Conservation (phyloP, 2,797 vertebrate species). For the Cyclopterus lumpus region DNA sequence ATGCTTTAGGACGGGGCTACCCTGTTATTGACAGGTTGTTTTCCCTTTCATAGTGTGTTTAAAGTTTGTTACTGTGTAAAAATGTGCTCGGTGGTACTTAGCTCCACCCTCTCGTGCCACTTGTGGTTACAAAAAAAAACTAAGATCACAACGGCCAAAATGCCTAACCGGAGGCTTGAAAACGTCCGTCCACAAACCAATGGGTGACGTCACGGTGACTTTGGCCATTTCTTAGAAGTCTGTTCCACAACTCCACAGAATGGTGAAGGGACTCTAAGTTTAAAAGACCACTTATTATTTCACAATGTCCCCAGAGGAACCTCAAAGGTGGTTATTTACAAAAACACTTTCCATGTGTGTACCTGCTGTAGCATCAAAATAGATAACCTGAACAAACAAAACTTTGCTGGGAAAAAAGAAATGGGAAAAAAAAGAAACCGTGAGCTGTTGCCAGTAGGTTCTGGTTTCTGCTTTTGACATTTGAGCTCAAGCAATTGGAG, state of each 20-base stretch:
- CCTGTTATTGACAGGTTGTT: not conserved
- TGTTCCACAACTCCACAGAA: not conserved
- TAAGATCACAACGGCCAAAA: not conserved
- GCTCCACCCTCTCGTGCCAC: not conserved
- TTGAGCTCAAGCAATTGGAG: constrained; percentile 5
- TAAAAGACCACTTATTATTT: not conserved
- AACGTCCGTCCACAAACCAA: not conserved
- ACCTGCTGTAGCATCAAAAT: constrained; percentile 1
- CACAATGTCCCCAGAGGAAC: constrained; percentile 16
- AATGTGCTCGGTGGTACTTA: not conserved
- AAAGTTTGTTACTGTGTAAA: not conserved
- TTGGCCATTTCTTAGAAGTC: not conserved
- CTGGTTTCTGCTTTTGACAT: constrained; percentile 15
- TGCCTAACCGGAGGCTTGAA: not conserved
- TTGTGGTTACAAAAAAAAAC: too few species aligned
- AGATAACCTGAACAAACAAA: not conserved
- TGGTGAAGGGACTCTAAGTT: not conserved
- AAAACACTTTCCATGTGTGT: not conserved
- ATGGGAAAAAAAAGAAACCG: not conserved
- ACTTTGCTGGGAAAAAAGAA: not conserved
- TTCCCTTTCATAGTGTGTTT: not conserved
- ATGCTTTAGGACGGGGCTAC: not conserved
- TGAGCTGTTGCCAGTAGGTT: constrained; percentile 9
- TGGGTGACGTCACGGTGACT: not conserved
- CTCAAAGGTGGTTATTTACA: not conserved